Conservation (phyloP, 2,888 invertebrate species). For the Dorcus parallelipipedus region DNA sequence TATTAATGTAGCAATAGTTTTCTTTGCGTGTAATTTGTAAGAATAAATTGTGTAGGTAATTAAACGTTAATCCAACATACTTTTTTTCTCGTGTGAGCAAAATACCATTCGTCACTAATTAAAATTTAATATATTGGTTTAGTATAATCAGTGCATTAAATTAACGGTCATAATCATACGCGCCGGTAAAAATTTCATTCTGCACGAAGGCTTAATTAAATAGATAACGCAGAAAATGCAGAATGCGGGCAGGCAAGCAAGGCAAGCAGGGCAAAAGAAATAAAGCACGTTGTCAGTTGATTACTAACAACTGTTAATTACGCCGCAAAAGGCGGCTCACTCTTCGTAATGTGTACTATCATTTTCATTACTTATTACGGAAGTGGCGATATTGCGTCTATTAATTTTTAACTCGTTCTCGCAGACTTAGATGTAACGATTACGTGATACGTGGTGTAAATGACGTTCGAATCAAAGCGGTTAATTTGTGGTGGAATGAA, state of each 20-base stretch:
- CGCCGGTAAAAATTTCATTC: not conserved
- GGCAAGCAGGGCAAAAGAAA: constrained; percentile 10
- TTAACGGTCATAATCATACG: not conserved
- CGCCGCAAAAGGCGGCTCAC: not conserved
- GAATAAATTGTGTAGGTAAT: too few relatives aligned
- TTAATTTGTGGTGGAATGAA: too few relatives aligned
- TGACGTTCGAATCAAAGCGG: too few relatives aligned
- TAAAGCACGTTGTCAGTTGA: constrained; percentile 12
- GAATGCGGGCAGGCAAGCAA: constrained; percentile 15
- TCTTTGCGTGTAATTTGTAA: too few relatives aligned
- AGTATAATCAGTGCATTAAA: not conserved
- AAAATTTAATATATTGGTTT: not conserved
- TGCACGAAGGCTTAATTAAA: constrained; percentile 16
- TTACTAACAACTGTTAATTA: constrained; percentile 17
- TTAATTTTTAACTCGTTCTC: too few relatives aligned
- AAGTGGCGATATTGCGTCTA: constrained; percentile 1
- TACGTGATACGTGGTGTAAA: too few relatives aligned
- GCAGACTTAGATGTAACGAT: too few relatives aligned
- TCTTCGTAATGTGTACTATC: constrained; percentile 1
- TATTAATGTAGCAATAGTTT: too few relatives aligned
- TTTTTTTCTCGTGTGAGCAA: not conserved
- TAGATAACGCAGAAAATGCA: constrained; percentile 14
- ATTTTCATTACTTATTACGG: constrained; percentile 7
- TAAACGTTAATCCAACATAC: too few relatives aligned
- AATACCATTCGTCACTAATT: not conserved